Base-by-base conservation (phyloP, 1,140 invertebrate species). In the Bombus consobrinus region DNA sequence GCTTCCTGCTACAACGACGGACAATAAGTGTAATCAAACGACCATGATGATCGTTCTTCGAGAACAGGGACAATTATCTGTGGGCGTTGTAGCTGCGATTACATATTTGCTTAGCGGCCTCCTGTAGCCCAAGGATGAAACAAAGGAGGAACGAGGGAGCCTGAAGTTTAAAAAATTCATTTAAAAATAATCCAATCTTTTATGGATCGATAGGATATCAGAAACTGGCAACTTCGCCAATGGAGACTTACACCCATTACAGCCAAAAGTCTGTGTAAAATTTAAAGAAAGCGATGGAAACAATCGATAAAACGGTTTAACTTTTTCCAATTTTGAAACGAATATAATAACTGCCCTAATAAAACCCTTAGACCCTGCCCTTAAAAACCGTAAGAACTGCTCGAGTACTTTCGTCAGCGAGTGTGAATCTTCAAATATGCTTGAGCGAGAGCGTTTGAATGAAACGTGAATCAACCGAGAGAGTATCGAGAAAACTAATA, bases 21-120 rank as follows among this genome's bases (percentile, higher is more conserved):
- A 71, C 68, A 71, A 71, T 71, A 71, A 39, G 68, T 71, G 37
- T 71, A 71, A 71, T 71, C 68, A 2, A 71, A 39, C 37, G 37
- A 69, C 68, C 22, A 39, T 37, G 10, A 39, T 25, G 32, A 18
- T 34, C 32, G 68, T 39, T 28, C 68, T 71, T 71, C 37, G 68
- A 28, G 37, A 39, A 39, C 37, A 69, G 68, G 22, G 68, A 39
- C 68, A 71, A 71, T 71, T 71, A 71, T 71, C 68, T 13, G 68
- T 71, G 37, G 37, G 25, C 68, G 68, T 71, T 37, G 22, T 22
- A 25, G 25, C 2, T 39, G 10, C 68, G 68, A 69, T 69, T 69
- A 69, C 34, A 25, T 28, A 25, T 71, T 69, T 69, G 18, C 66
- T 15, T 68, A 34, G 66, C 32, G 3, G 8, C 22, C 32, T 34